phyloP scores from a whole-genome alignment of 2,888 invertebrate species.

The Caenorhabditis uteleia region DNA sequence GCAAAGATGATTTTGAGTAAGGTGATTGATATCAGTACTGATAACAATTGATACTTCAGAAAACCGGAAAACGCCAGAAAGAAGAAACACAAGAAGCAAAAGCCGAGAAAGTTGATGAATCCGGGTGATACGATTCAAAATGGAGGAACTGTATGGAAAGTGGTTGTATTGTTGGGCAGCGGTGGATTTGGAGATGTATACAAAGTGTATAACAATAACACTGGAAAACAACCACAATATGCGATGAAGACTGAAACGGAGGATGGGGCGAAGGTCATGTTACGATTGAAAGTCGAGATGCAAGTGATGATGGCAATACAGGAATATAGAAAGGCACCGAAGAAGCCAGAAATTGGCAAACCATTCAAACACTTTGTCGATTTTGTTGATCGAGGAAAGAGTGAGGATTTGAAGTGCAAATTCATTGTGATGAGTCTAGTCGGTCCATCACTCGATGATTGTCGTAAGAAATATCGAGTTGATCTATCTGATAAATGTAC shows the following conservation, averaged over 20 bases:
- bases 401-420: constrained; percentile 38
- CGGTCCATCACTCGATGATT: constrained; percentile 45
- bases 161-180: constrained; percentile 28
- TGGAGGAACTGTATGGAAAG: constrained; percentile 18
- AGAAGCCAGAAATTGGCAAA: not conserved
- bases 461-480: constrained; percentile 26
- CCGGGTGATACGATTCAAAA: constrained; percentile 15
- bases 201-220: constrained; percentile 18
- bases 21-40: too few relatives aligned
- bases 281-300: constrained; percentile 47
- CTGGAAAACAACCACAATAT: constrained; percentile 21
- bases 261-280: constrained; percentile 35
- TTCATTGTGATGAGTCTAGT: constrained; percentile 50
- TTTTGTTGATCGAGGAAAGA: constrained; percentile 40
- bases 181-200: constrained; percentile 53
- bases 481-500: constrained; percentile 15
- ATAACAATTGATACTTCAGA: too few relatives aligned
- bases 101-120: constrained; percentile 21
- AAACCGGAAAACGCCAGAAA: too few relatives aligned
- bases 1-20: constrained; percentile 23
- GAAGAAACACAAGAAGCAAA: not conserved
- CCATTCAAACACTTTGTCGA: constrained; percentile 45
- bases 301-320: constrained; percentile 25
- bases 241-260: constrained; percentile 48
- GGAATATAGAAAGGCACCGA: constrained; percentile 9